Base-by-base conservation (phyloP, 2,797 vertebrate genomes). In the Pseudomugil tenellus region DNA sequence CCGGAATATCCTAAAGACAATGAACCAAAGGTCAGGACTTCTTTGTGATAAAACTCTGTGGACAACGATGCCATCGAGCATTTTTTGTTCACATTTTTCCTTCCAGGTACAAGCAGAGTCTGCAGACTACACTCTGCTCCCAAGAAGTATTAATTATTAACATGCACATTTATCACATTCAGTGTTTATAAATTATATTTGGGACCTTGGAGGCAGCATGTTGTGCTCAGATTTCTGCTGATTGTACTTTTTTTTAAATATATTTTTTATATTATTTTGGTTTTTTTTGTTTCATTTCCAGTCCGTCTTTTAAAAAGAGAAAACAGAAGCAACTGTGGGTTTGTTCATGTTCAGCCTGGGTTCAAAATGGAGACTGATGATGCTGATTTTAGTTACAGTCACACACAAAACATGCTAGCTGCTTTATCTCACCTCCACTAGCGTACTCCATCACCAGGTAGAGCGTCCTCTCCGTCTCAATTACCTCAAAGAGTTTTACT, bases 401-500 rank as follows among this genome's bases (percentile, higher is more conserved):
- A 16, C 48, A 49, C 21, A n/a, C 19, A 21, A 6, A 6, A 46
- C 19, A 54, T 16, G 8, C 17, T 31, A 23, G 9, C 1, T 3
- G 4, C 43, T 1, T 1, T 0, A 7, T 91, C 96, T 96, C 92
- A 99, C 98, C 98, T 91, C 98, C 98, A 51, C 98, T 99, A 83
- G 98, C 97, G 86, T 99, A 99, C 80, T 99, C 98, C 97, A 99
- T 99, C 88, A 99, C 95, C 93, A 99, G 95, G 93, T 98, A 99
- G 57, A 99, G 96, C 13, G 97, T 99, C 93, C 97, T 96, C 92
- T 99, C 98, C 1, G 97, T 99, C 94, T 99, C 97, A 34, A 99
- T 98, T 86, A 99, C 97, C 92, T 99, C 97, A 90, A 99, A 99
- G 84, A 99, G 94, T 87, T 99, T 99, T 80, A 99, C 98, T 95